Evolutionary conservation across 2,888 invertebrate genomes (phyloP).

Genomic region (Physocephala rufipes): DNA sequence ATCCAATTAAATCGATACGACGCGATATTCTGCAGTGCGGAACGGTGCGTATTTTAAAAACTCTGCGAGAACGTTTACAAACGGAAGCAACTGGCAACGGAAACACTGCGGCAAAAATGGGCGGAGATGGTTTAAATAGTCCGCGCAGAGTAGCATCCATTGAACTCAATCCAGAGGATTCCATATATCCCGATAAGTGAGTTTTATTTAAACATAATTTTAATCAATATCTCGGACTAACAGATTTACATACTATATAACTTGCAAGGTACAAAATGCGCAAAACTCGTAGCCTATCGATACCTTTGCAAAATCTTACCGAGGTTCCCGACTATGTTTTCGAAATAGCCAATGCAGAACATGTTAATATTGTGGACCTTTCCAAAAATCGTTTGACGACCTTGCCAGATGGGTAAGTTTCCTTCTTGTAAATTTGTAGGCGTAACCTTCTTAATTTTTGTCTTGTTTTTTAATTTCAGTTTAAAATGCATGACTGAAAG

Average conservation of each 20-base stretch:
- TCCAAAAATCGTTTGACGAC: conserved; percentile 79
- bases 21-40: conserved; percentile 86
- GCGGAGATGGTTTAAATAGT: conserved; percentile 56
- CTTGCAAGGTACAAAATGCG: conserved; percentile 68
- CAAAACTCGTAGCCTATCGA: conserved; percentile 66
- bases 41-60: conserved; percentile 82
- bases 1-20: conserved; percentile 82
- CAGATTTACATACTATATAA: neutral
- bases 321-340: conserved; percentile 78
- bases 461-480: conserved; percentile 56
- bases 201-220: conserved; percentile 27
- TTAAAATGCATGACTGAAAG: conserved; percentile 67
- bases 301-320: conserved; percentile 69
- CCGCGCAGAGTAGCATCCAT: conserved; percentile 28
- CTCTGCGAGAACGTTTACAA: conserved; percentile 71
- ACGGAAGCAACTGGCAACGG: conserved; percentile 33
- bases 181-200: conserved; percentile 55
- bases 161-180: conserved; percentile 41
- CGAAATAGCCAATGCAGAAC: conserved; percentile 74
- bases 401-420: conserved; percentile 76
- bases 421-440: neutral
- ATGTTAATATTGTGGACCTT: conserved; percentile 80
- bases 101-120: conserved; percentile 47
- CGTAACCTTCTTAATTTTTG: neutral
- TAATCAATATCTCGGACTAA: neutral